phyloP scores from a whole-genome alignment of 1,140 invertebrate genomes.

The Mya arenaria region DNA sequence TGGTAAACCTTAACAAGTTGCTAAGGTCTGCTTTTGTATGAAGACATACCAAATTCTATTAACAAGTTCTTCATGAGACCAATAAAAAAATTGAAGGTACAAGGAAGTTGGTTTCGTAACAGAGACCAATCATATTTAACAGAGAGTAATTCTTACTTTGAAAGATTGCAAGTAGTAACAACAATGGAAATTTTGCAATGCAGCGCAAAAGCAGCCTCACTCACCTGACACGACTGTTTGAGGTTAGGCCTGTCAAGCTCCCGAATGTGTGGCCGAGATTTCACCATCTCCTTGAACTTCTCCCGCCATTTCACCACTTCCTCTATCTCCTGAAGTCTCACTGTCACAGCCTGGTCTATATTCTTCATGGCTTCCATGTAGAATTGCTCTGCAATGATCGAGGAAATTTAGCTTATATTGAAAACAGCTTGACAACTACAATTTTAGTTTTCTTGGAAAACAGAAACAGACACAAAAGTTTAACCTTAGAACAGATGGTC shows the following conservation, averaged over 20 bases:
- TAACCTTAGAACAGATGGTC: no score
- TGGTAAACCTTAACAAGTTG: no score
- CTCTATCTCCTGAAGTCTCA: constrained; percentile 70
- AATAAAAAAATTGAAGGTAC: background rate
- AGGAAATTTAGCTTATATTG: background rate
- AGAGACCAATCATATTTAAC: background rate
- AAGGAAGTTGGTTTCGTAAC: background rate
- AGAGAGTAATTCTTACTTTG: background rate
- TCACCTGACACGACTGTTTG: constrained; percentile 77
- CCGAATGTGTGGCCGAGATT: constrained; percentile 71
- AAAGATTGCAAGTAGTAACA: no score
- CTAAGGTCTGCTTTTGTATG: no score
- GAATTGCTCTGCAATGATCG: constrained; percentile 71
- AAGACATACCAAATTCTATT: no score
- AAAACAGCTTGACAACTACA: no score
- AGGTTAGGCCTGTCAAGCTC: constrained; percentile 75
- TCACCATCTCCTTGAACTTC: constrained; percentile 71
- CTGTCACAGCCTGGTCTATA: constrained; percentile 72
- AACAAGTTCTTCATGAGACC: no score
- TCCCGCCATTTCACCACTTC: constrained; percentile 71
- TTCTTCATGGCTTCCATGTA: constrained; percentile 73
- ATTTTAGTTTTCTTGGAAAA: no score
- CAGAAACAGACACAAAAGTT: no score
- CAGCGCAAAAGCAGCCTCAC: constrained; percentile 4
- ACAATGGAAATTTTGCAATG: no score